Percentiles rank a stretch among this genome's conserved stretches.
These are phyloP conservation scores for Tetropium fuscum DNA, from an alignment of 2,888 invertebrate genomes.

Conservation along the genomic window DNA sequence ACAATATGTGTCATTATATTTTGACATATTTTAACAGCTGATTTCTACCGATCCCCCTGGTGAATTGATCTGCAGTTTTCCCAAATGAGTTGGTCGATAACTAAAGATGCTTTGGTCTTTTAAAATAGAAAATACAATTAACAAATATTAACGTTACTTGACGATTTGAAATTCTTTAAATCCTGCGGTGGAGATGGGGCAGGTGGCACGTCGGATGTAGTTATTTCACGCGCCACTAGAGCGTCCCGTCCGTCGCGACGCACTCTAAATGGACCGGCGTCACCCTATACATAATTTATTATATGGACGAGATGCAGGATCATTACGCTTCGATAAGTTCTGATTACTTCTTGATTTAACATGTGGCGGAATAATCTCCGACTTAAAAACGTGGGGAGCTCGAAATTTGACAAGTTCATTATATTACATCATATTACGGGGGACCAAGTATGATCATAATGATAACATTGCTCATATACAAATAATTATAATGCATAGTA, in stretches of 20 bases:
- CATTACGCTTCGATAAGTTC: conserved; percentile 51
- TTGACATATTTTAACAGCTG: too few relatives aligned
- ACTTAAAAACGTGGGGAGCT: conserved; percentile 28
- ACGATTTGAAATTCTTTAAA: not conserved
- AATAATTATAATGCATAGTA: too few relatives aligned
- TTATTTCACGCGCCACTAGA: conserved; percentile 59
- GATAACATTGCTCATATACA: too few relatives aligned
- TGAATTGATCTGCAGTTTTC: too few relatives aligned
- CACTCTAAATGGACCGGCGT: conserved; percentile 42
- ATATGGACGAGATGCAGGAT: conserved; percentile 40
- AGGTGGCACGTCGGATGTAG: conserved; percentile 48
- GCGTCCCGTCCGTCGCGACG: conserved; percentile 50
- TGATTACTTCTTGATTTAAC: conserved; percentile 54
- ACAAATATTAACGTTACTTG: too few relatives aligned
- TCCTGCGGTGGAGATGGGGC: conserved; percentile 17
- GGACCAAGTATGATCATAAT: conserved; percentile 14
- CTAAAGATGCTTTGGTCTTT: too few relatives aligned
- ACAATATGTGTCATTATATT: too few relatives aligned
- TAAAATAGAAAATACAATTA: too few relatives aligned
- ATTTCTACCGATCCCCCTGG: too few relatives aligned
- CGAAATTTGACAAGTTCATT: conserved; percentile 38
- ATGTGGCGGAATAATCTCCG: conserved; percentile 48
- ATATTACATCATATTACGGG: too few relatives aligned
- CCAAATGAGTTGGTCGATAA: too few relatives aligned
- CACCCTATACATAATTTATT: conserved; percentile 40